Evolutionary conservation across 2,888 invertebrate genomes (phyloP).

Genomic region (Yponomeuta malinellus): DNA sequence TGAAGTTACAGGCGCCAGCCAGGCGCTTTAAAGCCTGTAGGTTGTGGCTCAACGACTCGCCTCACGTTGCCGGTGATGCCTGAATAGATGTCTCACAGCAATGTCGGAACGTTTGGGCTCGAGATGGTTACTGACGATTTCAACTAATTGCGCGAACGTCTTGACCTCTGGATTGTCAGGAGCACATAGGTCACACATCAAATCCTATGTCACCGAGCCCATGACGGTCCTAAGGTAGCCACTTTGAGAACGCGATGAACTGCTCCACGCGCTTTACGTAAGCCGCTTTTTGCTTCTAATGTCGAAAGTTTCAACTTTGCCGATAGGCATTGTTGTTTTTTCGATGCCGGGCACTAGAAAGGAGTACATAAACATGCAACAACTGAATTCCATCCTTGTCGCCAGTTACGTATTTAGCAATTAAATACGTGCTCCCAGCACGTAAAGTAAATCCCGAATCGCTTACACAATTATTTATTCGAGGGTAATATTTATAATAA

Average conservation of each 20-base stretch:
- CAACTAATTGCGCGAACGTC: slow-evolving; percentile 12
- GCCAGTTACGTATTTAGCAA: not conserved
- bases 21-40: slow-evolving; percentile 13
- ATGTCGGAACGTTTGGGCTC: slow-evolving; percentile 16
- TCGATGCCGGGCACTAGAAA: not conserved
- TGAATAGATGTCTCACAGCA: slow-evolving; percentile 15
- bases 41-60: slow-evolving; percentile 13
- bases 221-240: slow-evolving; percentile 7
- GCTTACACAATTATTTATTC: not conserved
- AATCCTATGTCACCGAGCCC: slow-evolving; percentile 11
- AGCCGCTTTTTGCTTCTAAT: not conserved
- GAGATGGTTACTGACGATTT: slow-evolving; percentile 8
- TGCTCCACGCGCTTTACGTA: slow-evolving; percentile 1
- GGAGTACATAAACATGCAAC: not conserved
- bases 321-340: slow-evolving; percentile 12
- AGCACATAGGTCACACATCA: slow-evolving; percentile 17
- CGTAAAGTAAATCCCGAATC: not conserved
- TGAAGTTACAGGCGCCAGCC: slow-evolving; percentile 18
- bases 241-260: slow-evolving; percentile 5
- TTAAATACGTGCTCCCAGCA: too few species aligned
- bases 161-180: slow-evolving; percentile 14
- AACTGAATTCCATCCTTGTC: not conserved
- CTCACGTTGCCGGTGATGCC: slow-evolving; percentile 14
- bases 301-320: slow-evolving; percentile 2
- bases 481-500: not conserved